These are phyloP conservation scores for Sebastes steindachneri DNA, from an alignment of 2,797 vertebrate genomes.

Conservation along the genomic window DNA sequence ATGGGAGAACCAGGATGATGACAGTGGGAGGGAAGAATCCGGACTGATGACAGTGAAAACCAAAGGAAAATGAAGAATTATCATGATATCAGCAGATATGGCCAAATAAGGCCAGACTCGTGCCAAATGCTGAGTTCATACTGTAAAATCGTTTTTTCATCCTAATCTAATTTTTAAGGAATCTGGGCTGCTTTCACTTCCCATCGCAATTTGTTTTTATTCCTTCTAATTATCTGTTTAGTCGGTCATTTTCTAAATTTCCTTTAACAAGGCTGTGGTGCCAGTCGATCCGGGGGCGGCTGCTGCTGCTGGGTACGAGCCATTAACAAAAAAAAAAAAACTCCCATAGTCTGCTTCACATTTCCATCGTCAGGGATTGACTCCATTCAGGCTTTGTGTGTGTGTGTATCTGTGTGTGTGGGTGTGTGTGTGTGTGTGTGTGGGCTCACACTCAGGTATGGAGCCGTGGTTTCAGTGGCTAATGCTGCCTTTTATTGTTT, in stretches of 20 bases:
- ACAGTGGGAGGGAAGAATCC: constrained; percentile 14
- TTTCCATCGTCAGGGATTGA: constrained; percentile 38
- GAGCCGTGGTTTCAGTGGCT: constrained; percentile 26
- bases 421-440: constrained; percentile 33
- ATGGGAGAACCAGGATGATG: constrained; percentile 5
- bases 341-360: constrained; percentile 35
- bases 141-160: constrained; percentile 15
- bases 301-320: constrained; percentile 19
- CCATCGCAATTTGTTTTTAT: constrained; percentile 66
- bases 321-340: constrained; percentile 39
- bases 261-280: constrained; percentile 71
- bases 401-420: no score
- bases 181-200: constrained; percentile 56
- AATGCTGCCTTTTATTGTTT: constrained; percentile 1
- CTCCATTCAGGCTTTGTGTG: constrained; percentile 4
- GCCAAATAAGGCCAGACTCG: constrained; percentile 37
- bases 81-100: constrained; percentile 12
- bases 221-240: constrained; percentile 77
- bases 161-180: constrained; percentile 50
- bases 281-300: constrained; percentile 46
- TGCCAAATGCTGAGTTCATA: constrained; percentile 26
- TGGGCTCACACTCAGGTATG: constrained; percentile 44
- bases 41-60: constrained; percentile 32
- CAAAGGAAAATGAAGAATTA: constrained; percentile 19
- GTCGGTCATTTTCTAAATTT: constrained; percentile 67